Conservation (phyloP, 2,113 vertebrate species). For the Anas platyrhynchos region DNA sequence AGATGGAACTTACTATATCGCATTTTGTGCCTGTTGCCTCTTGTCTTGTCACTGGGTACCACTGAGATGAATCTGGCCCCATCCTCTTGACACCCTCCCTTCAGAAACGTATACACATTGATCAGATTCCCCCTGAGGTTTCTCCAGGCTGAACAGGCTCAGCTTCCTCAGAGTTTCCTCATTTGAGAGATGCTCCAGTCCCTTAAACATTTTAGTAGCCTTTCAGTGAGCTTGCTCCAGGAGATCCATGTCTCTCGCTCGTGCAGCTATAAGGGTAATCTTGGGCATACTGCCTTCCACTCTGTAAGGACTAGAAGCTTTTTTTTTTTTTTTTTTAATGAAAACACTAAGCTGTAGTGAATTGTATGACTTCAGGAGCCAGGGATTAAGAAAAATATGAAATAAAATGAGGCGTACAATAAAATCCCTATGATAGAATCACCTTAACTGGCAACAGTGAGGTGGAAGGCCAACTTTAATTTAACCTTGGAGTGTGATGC, state of each 20-base stretch:
- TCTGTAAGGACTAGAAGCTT: not conserved
- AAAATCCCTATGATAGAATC: slow-evolving; percentile 40
- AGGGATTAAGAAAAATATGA: slow-evolving; percentile 56
- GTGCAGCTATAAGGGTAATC: not conserved
- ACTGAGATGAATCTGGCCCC: too few relatives aligned
- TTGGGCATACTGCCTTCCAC: not conserved
- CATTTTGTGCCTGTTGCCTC: too few relatives aligned
- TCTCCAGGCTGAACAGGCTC: too few relatives aligned
- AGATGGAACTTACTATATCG: too few relatives aligned
- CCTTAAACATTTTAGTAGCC: too few relatives aligned
- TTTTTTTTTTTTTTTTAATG: not conserved
- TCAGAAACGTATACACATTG: too few relatives aligned
- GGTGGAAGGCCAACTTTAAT: slow-evolving; percentile 44
- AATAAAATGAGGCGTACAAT: slow-evolving; percentile 34
- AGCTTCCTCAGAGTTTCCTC: too few relatives aligned
- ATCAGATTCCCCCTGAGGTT: too few relatives aligned
- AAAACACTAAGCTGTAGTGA: slow-evolving; percentile 11
- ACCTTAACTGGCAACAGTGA: slow-evolving; percentile 17
- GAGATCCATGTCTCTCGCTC: not conserved
- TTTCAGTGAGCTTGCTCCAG: too few relatives aligned
- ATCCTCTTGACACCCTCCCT: too few relatives aligned
- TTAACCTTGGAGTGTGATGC: slow-evolving; percentile 40
- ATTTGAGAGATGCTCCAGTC: too few relatives aligned
- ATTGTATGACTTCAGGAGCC: slow-evolving; percentile 28
- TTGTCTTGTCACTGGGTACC: too few relatives aligned